Conservation (phyloP, 2,888 invertebrate genomes). For the Embidobia sp. region DNA sequence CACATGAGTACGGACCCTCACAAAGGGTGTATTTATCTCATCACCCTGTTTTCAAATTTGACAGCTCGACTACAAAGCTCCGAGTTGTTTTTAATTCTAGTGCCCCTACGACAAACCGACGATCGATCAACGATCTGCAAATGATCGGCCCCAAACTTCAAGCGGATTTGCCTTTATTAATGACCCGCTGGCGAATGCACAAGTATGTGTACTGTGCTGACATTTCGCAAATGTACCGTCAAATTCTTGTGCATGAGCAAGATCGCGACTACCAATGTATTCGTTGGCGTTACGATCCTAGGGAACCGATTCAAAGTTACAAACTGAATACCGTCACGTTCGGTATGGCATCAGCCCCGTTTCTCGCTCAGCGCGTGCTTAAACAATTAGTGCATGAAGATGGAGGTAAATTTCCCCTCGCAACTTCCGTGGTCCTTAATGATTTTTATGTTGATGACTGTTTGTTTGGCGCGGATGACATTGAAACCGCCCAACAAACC, state of each 20-base stretch:
- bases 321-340: conserved; percentile 24
- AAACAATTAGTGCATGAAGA: conserved; percentile 60
- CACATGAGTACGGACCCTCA: not conserved
- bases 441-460: conserved; percentile 40
- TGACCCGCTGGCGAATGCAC: conserved; percentile 8
- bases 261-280: conserved; percentile 6
- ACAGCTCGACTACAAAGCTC: not conserved
- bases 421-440: not conserved
- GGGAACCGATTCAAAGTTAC: not conserved
- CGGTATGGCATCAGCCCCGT: conserved; percentile 66
- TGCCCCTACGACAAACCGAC: not conserved
- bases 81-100: conserved; percentile 41
- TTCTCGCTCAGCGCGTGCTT: conserved; percentile 60
- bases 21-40: not conserved
- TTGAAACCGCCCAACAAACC: not conserved
- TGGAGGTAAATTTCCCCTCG: conserved; percentile 15
- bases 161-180: conserved; percentile 1
- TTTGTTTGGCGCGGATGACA: conserved; percentile 24
- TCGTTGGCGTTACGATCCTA: not conserved
- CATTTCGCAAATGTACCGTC: conserved; percentile 33
- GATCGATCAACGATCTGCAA: conserved; percentile 20
- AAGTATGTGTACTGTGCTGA: conserved; percentile 20
- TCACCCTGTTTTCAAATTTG: not conserved
- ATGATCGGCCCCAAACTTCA: conserved; percentile 25
- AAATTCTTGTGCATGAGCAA: conserved; percentile 4